Base-by-base conservation (phyloP, 2,797 vertebrate species). In the Acridotheres tristis region DNA sequence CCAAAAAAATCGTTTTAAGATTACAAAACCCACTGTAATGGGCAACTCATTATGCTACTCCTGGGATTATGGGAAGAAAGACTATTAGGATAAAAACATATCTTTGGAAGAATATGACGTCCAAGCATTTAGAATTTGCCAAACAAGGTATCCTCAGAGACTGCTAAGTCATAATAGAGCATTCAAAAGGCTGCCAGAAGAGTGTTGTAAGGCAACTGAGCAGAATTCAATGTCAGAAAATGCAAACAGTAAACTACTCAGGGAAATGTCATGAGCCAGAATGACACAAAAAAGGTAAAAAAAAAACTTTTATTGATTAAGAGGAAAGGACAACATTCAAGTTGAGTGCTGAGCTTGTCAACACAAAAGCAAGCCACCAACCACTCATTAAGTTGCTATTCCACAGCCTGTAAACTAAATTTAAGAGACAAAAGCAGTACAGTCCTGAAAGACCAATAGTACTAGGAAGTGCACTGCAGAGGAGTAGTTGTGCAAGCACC, bases 401-500 rank as follows among this genome's bases (percentile, higher is more conserved):
- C 11, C 22, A 50, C 50, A 72, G 34, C 3, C 30, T 27, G 27
- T 16, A 59, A 89, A 8, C 26, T 63, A 27, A 69, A 76, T 13
- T 85, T 23, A 57, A 18, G 16, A 85, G 21, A 4, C 11, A 62
- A 84, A 76, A 82, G 6, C 47, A 30, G 18, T 21, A 26, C 9
- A 73, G 13, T 43, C 34, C 36, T 63, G 77, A 48, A 77, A 63
- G 11, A 65, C 14, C 3, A 3, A 22, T 0, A 34, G 4, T 30
- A 40, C 10, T 19, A 10, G 25, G 11, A 77, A 40, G 12, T 18
- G 38, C 29, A 36, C 11, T 27, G 32, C 19, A 27, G 10, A 67
- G 12, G 29, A 12, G 10, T 4, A 45, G 10, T 2, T 59, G 26
- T 21, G 12, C 0, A 2, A n/a, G 6, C 12, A 2, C 13, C 23